phyloP scores from a whole-genome alignment of 2,113 vertebrate genomes.

The Struthidea cinerea region DNA sequence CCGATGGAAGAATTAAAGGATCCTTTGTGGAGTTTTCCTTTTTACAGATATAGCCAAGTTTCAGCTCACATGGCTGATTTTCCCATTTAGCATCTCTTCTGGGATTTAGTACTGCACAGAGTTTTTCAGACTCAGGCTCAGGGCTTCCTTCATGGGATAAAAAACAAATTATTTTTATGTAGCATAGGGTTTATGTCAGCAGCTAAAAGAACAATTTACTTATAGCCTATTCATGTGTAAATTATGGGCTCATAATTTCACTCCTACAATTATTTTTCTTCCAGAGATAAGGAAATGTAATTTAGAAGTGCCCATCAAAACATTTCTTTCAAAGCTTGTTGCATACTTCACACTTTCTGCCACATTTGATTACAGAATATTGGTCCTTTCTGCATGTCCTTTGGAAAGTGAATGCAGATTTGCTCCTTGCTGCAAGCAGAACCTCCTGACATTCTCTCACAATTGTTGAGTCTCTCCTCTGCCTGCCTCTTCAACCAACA shows the following conservation, averaged over 20 bases:
- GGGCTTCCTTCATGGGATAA: slow-evolving; percentile 79
- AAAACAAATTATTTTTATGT: background rate
- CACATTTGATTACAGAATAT: background rate
- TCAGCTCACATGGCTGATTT: slow-evolving; percentile 77
- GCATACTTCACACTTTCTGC: background rate
- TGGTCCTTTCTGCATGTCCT: background rate
- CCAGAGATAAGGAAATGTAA: background rate
- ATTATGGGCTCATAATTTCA: background rate
- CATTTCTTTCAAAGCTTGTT: background rate
- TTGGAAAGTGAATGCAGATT: background rate
- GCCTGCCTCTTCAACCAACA: background rate
- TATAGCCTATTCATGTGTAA: background rate
- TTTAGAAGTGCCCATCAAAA: background rate
- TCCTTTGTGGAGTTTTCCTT: slow-evolving; percentile 77
- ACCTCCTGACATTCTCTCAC: background rate
- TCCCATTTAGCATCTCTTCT: slow-evolving; percentile 88
- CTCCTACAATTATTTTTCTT: background rate
- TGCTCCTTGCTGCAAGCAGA: background rate
- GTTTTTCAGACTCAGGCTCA: slow-evolving; percentile 77
- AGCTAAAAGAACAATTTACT: background rate
- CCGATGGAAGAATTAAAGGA: slow-evolving; percentile 47
- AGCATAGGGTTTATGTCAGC: background rate
- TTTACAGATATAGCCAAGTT: slow-evolving; percentile 88
- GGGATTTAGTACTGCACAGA: slow-evolving; percentile 82
- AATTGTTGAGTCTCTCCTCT: background rate